Evolutionary conservation across 2,797 vertebrate genomes (phyloP).

Genomic region (Rhabdomys pumilio): DNA sequence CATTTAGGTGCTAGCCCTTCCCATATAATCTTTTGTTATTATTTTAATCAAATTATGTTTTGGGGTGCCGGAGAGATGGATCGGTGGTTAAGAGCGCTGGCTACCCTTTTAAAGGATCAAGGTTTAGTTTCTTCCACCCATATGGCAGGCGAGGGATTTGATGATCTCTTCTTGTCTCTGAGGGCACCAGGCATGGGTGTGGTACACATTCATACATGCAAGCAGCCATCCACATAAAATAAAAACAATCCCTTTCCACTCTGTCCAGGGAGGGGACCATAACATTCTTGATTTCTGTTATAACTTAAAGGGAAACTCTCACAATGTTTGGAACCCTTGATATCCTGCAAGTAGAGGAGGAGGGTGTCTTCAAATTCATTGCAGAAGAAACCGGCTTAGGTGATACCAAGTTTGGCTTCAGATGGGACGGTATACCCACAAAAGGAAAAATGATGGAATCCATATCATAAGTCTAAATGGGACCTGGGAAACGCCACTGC

Average conservation of each 20-base stretch:
- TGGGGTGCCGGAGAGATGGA: background rate
- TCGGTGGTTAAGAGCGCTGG: background rate
- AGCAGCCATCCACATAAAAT: background rate
- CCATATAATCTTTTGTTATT: conserved; percentile 67
- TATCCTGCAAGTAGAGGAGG: background rate
- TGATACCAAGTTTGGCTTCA: background rate
- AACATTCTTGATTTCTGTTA: background rate
- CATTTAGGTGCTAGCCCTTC: conserved; percentile 1
- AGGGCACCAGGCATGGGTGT: background rate
- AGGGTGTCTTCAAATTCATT: background rate
- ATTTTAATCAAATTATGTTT: conserved; percentile 69
- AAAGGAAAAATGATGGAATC: background rate
- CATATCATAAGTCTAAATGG: background rate
- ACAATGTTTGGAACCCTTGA: background rate
- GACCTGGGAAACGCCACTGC: background rate
- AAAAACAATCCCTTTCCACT: background rate
- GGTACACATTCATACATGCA: background rate
- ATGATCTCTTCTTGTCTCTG: background rate
- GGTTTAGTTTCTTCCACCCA: background rate
- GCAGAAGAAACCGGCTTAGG: background rate
- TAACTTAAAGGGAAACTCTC: background rate
- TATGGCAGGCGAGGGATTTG: background rate
- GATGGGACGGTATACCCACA: background rate
- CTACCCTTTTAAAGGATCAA: background rate
- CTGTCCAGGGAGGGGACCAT: background rate